Conservation (phyloP, 2,888 invertebrate genomes). For the Tetropium fuscum region DNA sequence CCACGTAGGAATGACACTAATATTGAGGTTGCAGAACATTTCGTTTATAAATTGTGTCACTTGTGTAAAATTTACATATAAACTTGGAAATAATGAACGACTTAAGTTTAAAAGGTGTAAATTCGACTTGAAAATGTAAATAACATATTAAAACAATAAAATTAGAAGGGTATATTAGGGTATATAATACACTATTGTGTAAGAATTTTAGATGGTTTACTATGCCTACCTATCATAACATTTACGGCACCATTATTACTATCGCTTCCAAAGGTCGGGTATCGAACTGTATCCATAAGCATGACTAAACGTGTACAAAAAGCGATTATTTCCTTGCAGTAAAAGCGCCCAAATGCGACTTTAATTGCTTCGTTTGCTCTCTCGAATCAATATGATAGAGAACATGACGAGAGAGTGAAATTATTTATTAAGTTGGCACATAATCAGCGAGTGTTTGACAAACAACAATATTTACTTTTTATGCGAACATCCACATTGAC, state of each 20-base stretch:
- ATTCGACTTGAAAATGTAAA: too few relatives aligned
- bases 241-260: neutral
- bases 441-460: constrained; percentile 62
- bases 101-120: too few relatives aligned
- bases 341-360: constrained; percentile 34
- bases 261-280: neutral
- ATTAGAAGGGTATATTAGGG: too few relatives aligned
- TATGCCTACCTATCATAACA: constrained; percentile 3
- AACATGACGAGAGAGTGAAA: constrained; percentile 45
- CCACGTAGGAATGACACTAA: too few relatives aligned
- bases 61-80: too few relatives aligned
- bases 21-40: too few relatives aligned
- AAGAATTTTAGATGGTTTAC: too few relatives aligned
- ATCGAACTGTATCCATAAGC: neutral
- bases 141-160: too few relatives aligned
- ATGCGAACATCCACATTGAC: constrained; percentile 50
- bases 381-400: constrained; percentile 33
- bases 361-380: constrained; percentile 32
- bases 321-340: constrained; percentile 24
- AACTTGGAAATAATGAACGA: too few relatives aligned
- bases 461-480: constrained; percentile 63
- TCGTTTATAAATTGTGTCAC: too few relatives aligned
- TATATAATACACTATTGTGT: too few relatives aligned
- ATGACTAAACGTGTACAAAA: constrained; percentile 7
- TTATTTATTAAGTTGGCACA: constrained; percentile 55